A percentile compares a stretch with the other conserved stretches of the same genome.
Evolutionary conservation across 2,113 vertebrate species (phyloP).

Genomic region (Equus przewalskii): DNA sequence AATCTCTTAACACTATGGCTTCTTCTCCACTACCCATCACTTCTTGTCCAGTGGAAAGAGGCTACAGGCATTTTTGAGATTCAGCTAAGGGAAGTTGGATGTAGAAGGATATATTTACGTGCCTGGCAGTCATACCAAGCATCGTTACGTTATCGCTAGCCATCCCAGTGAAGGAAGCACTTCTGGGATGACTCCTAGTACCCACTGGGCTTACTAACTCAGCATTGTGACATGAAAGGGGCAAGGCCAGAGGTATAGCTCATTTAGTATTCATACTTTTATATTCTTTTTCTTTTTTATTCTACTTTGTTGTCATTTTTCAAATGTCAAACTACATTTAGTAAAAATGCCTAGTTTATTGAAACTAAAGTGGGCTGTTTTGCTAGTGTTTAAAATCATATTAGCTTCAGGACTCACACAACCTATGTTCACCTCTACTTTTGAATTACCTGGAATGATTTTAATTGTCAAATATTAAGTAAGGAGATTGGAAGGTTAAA

Average conservation of each 20-base stretch:
- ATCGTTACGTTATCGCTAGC: background rate
- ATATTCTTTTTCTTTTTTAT: background rate
- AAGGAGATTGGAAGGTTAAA: background rate
- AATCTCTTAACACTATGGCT: background rate
- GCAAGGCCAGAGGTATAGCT: background rate
- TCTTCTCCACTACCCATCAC: background rate
- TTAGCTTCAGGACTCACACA: background rate
- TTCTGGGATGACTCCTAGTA: background rate
- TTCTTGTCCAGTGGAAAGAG: background rate
- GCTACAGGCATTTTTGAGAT: background rate
- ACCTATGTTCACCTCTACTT: background rate
- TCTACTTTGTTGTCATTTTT: background rate
- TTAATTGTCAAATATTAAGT: constrained; percentile 6
- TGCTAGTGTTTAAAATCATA: background rate
- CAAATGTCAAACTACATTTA: constrained; percentile 19
- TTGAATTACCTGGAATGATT: constrained; percentile 55
- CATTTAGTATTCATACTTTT: background rate
- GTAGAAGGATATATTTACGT: background rate
- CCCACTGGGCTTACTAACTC: background rate
- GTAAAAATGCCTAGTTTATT: constrained; percentile 46
- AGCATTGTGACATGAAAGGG: background rate
- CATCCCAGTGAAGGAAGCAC: background rate
- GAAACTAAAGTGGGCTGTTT: background rate
- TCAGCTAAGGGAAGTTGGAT: background rate
- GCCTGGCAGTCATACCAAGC: background rate